phyloP scores from a whole-genome alignment of 2,797 vertebrate genomes.

The Schizothorax lantsangensis region DNA sequence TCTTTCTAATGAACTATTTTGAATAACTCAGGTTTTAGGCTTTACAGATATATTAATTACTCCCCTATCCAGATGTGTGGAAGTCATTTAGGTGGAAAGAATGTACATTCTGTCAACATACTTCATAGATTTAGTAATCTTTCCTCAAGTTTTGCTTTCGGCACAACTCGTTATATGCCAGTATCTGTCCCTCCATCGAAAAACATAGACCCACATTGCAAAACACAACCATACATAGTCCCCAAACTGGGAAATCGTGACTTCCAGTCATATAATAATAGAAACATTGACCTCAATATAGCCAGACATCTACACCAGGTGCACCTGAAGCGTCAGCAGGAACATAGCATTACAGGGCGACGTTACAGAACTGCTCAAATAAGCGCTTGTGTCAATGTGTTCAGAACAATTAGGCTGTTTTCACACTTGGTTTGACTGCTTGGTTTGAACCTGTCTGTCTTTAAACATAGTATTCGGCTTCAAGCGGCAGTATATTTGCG shows the following conservation, averaged over 20 bases:
- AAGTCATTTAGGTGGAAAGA: constrained; percentile 71
- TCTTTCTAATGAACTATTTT: constrained; percentile 79
- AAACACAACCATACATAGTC: not conserved
- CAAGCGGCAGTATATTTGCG: not conserved
- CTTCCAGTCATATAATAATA: constrained; percentile 33
- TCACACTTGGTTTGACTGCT: not conserved
- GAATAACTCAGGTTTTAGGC: constrained; percentile 86
- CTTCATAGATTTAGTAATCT: constrained; percentile 39
- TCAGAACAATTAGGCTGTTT: constrained; percentile 5
- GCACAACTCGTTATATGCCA: not conserved
- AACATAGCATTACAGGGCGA: constrained; percentile 12
- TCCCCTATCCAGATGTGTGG: constrained; percentile 69
- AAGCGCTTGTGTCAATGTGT: constrained; percentile 2
- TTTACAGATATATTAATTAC: constrained; percentile 68
- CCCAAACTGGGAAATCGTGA: constrained; percentile 6
- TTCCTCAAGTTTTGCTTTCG: not conserved
- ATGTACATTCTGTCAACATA: constrained; percentile 65
- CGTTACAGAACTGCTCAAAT: not conserved
- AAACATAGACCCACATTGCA: not conserved
- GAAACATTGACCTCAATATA: constrained; percentile 39
- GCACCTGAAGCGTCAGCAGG: constrained; percentile 42
- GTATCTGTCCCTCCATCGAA: not conserved
- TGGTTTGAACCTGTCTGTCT: not conserved
- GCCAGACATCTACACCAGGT: constrained; percentile 28
- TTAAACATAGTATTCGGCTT: not conserved